phyloP scores from a whole-genome alignment of 2,113 vertebrate genomes.

The Salminus brasiliensis region DNA sequence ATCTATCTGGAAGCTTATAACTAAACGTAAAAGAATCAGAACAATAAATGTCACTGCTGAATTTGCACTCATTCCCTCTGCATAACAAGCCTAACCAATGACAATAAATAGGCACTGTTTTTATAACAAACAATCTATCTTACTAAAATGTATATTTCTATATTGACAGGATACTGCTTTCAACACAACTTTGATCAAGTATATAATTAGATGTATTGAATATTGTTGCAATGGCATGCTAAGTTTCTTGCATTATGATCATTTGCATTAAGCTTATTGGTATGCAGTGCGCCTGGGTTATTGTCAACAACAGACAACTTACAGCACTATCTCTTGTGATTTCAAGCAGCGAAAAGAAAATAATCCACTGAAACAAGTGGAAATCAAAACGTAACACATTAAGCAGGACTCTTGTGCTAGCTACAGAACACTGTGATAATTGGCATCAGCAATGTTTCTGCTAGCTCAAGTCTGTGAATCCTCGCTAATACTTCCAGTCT shows the following conservation, averaged over 20 bases:
- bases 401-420: neutral
- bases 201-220: slow-evolving; percentile 25
- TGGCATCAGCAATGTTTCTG: slow-evolving; percentile 5
- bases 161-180: slow-evolving; percentile 7
- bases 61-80: neutral
- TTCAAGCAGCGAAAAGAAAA: neutral
- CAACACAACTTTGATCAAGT: slow-evolving; percentile 11
- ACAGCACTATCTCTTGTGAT: neutral
- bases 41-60: neutral
- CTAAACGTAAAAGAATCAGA: neutral
- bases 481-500: neutral
- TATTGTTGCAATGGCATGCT: neutral
- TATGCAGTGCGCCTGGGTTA: slow-evolving; percentile 22
- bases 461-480: neutral
- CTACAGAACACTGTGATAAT: neutral
- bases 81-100: neutral
- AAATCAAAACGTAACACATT: neutral
- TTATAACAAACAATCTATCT: slow-evolving; percentile 4
- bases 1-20: slow-evolving; percentile 11
- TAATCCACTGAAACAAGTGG: neutral
- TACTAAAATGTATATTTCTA: slow-evolving; percentile 4
- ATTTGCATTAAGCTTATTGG: slow-evolving; percentile 30
- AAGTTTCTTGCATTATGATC: too few relatives aligned
- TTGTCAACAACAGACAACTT: slow-evolving; percentile 25
- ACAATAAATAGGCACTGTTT: neutral